A percentile compares a stretch with the other conserved stretches of the same genome.
phyloP scores from a whole-genome alignment of 2,888 invertebrate genomes.

The Chrysodeixis includens region DNA sequence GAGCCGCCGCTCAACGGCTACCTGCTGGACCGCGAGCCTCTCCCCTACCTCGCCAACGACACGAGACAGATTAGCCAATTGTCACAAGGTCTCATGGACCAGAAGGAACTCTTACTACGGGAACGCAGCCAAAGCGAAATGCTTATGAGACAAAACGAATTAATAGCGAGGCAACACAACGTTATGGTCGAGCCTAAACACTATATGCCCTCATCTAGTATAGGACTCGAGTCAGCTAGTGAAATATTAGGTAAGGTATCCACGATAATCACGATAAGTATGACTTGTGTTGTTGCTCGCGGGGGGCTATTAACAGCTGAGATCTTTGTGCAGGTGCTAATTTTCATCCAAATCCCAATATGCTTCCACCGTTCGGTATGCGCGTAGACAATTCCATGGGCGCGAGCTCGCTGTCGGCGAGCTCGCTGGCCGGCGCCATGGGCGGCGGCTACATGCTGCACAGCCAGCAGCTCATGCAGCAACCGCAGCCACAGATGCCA shows the following conservation, averaged over 20 bases:
- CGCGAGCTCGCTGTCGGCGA: conserved; percentile 48
- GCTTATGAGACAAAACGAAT: conserved; percentile 82
- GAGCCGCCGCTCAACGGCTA: neutral
- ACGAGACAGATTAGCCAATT: conserved; percentile 81
- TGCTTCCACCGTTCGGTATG: conserved; percentile 88
- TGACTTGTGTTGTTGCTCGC: conserved; percentile 26
- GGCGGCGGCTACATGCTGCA: conserved; percentile 74
- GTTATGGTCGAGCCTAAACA: conserved; percentile 80
- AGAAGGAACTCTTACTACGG: conserved; percentile 77
- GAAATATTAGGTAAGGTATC: conserved; percentile 84
- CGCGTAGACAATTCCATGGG: conserved; percentile 81
- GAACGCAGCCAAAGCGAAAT: conserved; percentile 79
- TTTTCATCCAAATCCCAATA: conserved; percentile 85
- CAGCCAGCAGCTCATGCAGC: conserved; percentile 73
- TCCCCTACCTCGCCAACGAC: conserved; percentile 78
- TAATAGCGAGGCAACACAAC: conserved; percentile 80
- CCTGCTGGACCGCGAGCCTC: neutral
- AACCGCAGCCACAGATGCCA: conserved; percentile 69
- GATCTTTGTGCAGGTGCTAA: conserved; percentile 82
- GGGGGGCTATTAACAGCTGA: conserved; percentile 34
- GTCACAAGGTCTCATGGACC: conserved; percentile 78
- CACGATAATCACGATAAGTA: conserved; percentile 12
- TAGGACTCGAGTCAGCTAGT: conserved; percentile 84
- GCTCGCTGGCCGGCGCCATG: conserved; percentile 39
- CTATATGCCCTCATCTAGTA: conserved; percentile 81